Evolutionary conservation across 2,797 vertebrate genomes (phyloP).

Genomic region (Galagoides demidoff): DNA sequence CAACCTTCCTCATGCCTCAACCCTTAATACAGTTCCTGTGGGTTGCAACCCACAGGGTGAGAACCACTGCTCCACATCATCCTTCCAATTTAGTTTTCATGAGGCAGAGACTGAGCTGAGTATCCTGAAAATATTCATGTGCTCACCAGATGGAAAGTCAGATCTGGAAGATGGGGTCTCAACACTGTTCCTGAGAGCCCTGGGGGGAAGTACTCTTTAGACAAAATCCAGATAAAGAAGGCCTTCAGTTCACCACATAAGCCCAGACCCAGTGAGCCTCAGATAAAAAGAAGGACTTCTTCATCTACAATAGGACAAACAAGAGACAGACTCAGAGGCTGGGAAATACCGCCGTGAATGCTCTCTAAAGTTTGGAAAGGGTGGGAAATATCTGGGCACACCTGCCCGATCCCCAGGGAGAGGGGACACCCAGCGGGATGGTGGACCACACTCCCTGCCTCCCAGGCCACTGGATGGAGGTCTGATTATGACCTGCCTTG

Average conservation of each 20-base stretch:
- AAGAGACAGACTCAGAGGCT: not conserved
- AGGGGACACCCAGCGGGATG: not conserved
- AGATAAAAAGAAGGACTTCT: not conserved
- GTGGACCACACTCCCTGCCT: not conserved
- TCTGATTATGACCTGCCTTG: not conserved
- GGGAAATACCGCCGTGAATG: not conserved
- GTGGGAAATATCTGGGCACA: not conserved
- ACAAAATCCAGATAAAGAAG: not conserved
- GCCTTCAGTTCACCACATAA: not conserved
- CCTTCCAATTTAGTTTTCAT: not conserved
- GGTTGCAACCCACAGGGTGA: no score
- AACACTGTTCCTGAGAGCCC: not conserved
- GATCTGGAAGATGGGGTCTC: not conserved
- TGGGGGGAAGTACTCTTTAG: not conserved
- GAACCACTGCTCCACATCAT: not conserved
- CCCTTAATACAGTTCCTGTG: no score
- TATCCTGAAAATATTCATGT: not conserved
- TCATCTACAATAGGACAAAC: not conserved
- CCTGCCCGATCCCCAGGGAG: not conserved
- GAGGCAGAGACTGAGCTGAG: not conserved
- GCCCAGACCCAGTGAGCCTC: not conserved
- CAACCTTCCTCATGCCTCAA: no score
- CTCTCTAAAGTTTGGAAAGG: not conserved
- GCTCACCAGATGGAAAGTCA: not conserved
- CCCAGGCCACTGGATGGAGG: not conserved